Base-by-base conservation (phyloP, 2,113 vertebrate species). In the Hassar affinis region DNA sequence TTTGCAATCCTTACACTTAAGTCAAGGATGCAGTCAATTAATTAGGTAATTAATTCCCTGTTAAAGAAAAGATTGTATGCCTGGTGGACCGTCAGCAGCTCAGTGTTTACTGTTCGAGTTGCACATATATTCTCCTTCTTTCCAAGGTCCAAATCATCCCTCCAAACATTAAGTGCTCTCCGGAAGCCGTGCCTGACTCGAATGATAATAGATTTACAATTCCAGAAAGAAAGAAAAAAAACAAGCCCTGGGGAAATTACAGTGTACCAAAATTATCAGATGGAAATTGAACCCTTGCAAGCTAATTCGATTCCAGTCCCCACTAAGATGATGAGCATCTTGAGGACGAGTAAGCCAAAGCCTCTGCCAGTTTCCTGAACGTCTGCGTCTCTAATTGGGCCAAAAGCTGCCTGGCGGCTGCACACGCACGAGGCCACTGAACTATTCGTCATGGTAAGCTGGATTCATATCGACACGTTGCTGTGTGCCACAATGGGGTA, bases 271-370 rank as follows among this genome's bases (percentile, higher is more conserved):
- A 86, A 91, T 88, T 84, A 90, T 91, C 80, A 51, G 86, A 85
- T 85, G 87, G 84, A 89, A 90, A 89, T 81, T 85, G 79, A 91
- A 90, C 79, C 80, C 38, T 30, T 84, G 83, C 10, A 20, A 82
- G 88, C 87, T 91, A 91, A 93, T 91, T 91, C 84, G 78, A 88
- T 91, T 92, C 86, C 89, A 88, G 82, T 89, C 91, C 84, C 88
- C 77, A 84, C 88, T 64, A 76, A 89, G 88, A 71, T 88, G 91
- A 92, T 90, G 88, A 90, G 90, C 54, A 14, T 88, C 89, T 87
- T 86, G 85, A 90, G 89, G 83, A 83, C 22, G 82, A 82, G 80
- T 83, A 33, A 74, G 30, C 38, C 54, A 74, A 47, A 59, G 68
- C 52, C 56, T 75, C 88, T 87, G 90, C 89, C 91, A 90, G 86